Base-by-base conservation (phyloP, 1,140 invertebrate species). In the Zaprionus kolodkinae region DNA sequence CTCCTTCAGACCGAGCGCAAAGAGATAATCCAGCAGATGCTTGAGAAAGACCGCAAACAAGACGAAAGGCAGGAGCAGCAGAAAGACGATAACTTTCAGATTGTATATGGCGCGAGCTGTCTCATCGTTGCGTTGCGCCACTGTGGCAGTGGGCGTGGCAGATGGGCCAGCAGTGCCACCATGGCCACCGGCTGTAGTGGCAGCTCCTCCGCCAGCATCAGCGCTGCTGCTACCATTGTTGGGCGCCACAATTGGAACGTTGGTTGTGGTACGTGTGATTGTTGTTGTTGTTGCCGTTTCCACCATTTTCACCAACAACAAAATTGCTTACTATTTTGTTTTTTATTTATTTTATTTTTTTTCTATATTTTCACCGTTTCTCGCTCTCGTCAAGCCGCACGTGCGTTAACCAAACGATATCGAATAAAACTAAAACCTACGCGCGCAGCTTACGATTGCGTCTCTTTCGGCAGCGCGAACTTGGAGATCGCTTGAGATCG, bases 11-110 rank as follows among this genome's bases (percentile, higher is more conserved):
- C 88, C 85, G 61, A 92, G 15, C 0, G 74, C 72, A 25, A 92
- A 92, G 1, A 92, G 79, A 52, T 92, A 92, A 59, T 92, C 91
- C 78, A 92, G 59, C 6, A 92, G 59, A 65, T 92, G 91, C 60
- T 92, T 92, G 0, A 92, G 78, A 5, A 84, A 76, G 11, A 92
- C 91, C 1, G 85, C 87, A 3, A 92, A 78, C 21, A 92, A 21
- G 1, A 92, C 68, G 36, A 92, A 52, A 0, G 91, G 91, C 71
- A 92, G 52, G 11, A 92, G 17, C 25, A 92, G 17, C 15, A 91
- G 61, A 43, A 84, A 90, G 7, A 87, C 2, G 36, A 92, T 80
- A 11, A 89, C 69, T 79, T 92, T 92, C 33, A 92, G 36, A 66
- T 90, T 92, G 62, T 77, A 92, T 33, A 92, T 79, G 65, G 67